phyloP scores from a whole-genome alignment of 2,797 vertebrate species.

The Cynodonichthys magdalenae region DNA sequence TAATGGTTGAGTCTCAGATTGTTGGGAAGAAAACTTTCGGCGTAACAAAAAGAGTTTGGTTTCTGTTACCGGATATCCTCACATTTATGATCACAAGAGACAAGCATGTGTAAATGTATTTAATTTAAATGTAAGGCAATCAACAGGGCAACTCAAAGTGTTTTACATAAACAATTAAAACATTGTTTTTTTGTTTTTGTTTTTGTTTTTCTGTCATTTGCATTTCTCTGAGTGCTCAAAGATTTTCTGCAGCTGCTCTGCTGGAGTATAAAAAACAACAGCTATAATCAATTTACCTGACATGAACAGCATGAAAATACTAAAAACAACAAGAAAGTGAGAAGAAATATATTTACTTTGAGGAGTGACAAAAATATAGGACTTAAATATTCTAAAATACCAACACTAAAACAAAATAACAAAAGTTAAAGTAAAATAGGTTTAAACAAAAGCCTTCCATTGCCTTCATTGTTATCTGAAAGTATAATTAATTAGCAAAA shows the following conservation, averaged over 20 bases:
- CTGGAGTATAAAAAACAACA: constrained; percentile 5
- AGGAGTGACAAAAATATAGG: too few relatives aligned
- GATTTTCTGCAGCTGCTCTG: constrained; percentile 50
- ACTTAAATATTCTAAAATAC: too few relatives aligned
- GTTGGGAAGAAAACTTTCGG: too few relatives aligned
- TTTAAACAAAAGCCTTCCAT: constrained; percentile 6
- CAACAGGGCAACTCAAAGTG: too few relatives aligned
- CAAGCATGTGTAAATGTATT: too few relatives aligned
- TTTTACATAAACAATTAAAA: too few relatives aligned
- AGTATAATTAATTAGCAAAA: constrained; percentile 9
- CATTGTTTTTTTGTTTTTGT: too few relatives aligned
- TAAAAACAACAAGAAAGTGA: constrained; percentile 3
- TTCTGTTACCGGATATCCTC: too few relatives aligned
- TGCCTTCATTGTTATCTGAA: constrained; percentile 17
- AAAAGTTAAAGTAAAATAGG: neutral
- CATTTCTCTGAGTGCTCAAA: constrained; percentile 43
- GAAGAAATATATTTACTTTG: constrained; percentile 1
- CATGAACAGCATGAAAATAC: constrained; percentile 13
- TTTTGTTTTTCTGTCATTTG: constrained; percentile 24
- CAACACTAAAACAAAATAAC: neutral
- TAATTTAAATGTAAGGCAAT: too few relatives aligned
- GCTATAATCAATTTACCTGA: constrained; percentile 32
- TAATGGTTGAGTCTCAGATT: too few relatives aligned
- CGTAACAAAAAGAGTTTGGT: too few relatives aligned
- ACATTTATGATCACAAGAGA: too few relatives aligned